Evolutionary conservation across 2,888 invertebrate genomes (phyloP).

Genomic region (Drosophila pseudotakahashii): DNA sequence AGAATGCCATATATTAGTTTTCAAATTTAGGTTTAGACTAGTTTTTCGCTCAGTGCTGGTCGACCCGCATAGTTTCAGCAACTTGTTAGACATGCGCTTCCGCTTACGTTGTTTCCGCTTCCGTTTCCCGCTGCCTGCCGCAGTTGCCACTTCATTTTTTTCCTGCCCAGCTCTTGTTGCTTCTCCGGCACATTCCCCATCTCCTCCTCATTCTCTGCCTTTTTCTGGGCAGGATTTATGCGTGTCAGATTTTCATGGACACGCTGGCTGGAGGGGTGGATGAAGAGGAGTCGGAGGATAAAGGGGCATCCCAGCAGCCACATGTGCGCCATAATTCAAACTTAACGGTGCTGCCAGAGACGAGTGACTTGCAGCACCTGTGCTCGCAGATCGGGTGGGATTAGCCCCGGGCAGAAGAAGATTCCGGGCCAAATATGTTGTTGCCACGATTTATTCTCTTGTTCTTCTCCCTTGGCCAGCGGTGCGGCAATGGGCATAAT

Average conservation of each 20-base stretch:
- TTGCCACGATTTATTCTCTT: slow-evolving; percentile 36
- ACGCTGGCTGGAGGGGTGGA: slow-evolving; percentile 26
- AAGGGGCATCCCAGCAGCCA: slow-evolving; percentile 55
- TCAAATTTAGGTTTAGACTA: no score
- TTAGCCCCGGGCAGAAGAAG: slow-evolving; percentile 19
- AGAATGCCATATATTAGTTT: no score
- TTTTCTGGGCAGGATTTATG: slow-evolving; percentile 59
- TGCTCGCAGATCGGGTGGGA: slow-evolving; percentile 26
- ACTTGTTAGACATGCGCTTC: slow-evolving; percentile 78
- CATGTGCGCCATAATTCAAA: slow-evolving; percentile 73
- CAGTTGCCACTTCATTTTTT: slow-evolving; percentile 42
- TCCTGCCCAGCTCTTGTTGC: slow-evolving; percentile 20
- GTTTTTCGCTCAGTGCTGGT: slow-evolving; percentile 47
- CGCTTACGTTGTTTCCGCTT: slow-evolving; percentile 72
- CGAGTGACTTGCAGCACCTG: slow-evolving; percentile 54
- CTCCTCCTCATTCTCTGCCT: background rate
- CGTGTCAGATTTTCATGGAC: slow-evolving; percentile 77
- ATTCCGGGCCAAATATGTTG: slow-evolving; percentile 24
- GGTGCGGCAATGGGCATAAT: slow-evolving; percentile 23
- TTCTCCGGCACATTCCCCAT: background rate
- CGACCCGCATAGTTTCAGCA: slow-evolving; percentile 59
- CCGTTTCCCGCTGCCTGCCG: slow-evolving; percentile 52
- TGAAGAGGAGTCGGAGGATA: background rate
- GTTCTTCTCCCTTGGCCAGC: slow-evolving; percentile 20
- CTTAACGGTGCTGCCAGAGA: slow-evolving; percentile 42